Evolutionary conservation across 2,888 invertebrate species (phyloP).

Genomic region (Shargacucullia verbasci): DNA sequence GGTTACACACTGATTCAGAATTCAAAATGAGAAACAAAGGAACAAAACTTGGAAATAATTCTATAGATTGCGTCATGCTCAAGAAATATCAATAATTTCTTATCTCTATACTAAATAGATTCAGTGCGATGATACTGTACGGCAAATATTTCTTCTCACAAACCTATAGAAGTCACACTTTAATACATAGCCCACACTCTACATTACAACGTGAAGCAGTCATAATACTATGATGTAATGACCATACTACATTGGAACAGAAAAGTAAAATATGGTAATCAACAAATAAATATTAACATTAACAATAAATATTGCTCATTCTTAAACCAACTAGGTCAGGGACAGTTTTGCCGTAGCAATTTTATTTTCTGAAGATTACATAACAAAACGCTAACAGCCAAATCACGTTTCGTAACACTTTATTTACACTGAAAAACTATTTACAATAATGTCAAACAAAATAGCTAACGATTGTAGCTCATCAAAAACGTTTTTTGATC

Average conservation of each 20-base stretch:
- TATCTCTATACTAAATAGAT: constrained; percentile 17
- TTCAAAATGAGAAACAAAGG: neutral
- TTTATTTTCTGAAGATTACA: constrained; percentile 11
- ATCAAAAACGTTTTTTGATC: too few relatives aligned
- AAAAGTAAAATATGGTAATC: constrained; percentile 15
- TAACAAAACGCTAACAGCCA: constrained; percentile 6
- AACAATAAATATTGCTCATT: constrained; percentile 11
- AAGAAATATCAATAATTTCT: constrained; percentile 7
- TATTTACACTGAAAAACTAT: constrained; percentile 18
- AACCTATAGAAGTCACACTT: constrained; percentile 2
- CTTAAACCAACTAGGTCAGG: constrained; percentile 27
- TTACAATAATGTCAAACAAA: neutral
- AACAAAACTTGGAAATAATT: neutral
- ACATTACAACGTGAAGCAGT: constrained; percentile 4
- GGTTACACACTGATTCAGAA: constrained; percentile 4
- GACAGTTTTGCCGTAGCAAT: neutral
- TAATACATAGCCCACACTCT: constrained; percentile 5
- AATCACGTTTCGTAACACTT: constrained; percentile 1
- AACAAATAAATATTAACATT: constrained; percentile 1
- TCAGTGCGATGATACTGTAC: constrained; percentile 3
- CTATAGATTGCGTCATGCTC: neutral
- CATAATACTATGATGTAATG: constrained; percentile 1
- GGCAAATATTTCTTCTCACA: constrained; percentile 1
- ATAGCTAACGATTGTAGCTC: too few relatives aligned
- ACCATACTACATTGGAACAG: constrained; percentile 16